Percentiles rank a stretch among this genome's conserved stretches.
These are phyloP conservation scores for Phallusia fumigata DNA, from an alignment of 23 tunicate species.

Conservation along the genomic window DNA sequence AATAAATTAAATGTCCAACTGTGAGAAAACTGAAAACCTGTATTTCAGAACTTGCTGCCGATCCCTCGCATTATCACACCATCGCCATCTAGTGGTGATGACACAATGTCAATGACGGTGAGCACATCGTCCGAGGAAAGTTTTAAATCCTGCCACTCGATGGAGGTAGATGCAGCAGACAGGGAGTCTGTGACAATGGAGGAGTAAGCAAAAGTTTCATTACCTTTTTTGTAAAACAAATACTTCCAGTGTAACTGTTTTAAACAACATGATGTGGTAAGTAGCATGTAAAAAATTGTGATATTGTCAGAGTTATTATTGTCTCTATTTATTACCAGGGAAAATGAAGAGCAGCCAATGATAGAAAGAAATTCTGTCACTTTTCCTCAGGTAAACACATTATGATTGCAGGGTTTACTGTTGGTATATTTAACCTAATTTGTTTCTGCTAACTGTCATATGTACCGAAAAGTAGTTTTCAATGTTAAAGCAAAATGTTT, in stretches of 20 bases:
- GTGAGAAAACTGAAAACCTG: too few relatives aligned
- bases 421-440: too few relatives aligned
- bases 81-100: conserved; percentile 7
- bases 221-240: background rate
- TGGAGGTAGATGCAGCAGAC: background rate
- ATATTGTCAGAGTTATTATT: too few relatives aligned
- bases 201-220: background rate
- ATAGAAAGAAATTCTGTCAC: background rate
- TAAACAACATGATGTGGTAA: background rate
- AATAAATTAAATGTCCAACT: too few relatives aligned
- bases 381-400: background rate
- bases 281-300: too few relatives aligned
- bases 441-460: too few relatives aligned
- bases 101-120: conserved; percentile 31
- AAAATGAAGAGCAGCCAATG: background rate
- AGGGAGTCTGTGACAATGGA: background rate
- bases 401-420: too few relatives aligned
- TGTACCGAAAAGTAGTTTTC: too few relatives aligned
- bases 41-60: background rate
- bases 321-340: background rate
- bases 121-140: conserved; percentile 64
- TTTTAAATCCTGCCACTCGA: conserved; percentile 38
- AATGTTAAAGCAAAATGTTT: too few relatives aligned
- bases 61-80: background rate
- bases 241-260: background rate